Evolutionary conservation across 2,888 invertebrate genomes (phyloP).

Genomic region (Drosophila ustulata): DNA sequence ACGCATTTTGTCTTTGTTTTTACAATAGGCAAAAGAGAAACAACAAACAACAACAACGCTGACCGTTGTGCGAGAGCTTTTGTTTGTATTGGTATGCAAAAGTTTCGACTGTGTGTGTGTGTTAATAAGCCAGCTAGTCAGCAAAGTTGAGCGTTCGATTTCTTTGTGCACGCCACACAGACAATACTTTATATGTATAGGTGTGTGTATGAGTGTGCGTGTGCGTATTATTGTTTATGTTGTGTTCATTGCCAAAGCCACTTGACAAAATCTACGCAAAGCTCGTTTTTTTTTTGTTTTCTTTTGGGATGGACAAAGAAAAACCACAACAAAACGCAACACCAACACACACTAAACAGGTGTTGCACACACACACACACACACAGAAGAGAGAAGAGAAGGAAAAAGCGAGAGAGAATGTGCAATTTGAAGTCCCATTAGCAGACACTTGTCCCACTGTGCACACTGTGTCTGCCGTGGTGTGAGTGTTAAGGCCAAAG

Average conservation of each 20-base stretch:
- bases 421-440: constrained; percentile 30
- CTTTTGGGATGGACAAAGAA: constrained; percentile 56
- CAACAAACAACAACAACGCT: constrained; percentile 26
- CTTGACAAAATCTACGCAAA: constrained; percentile 70
- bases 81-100: constrained; percentile 17
- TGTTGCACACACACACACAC: constrained; percentile 43
- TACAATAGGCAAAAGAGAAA: constrained; percentile 51
- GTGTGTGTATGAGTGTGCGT: constrained; percentile 6
- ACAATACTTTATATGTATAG: constrained; percentile 22
- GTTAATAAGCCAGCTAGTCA: constrained; percentile 64
- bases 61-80: constrained; percentile 23
- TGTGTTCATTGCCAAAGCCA: constrained; percentile 73
- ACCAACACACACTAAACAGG: constrained; percentile 56
- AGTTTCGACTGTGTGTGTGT: constrained; percentile 48
- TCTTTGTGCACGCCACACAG: constrained; percentile 52
- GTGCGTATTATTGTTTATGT: constrained; percentile 66
- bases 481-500: not conserved
- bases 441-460: constrained; percentile 24
- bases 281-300: constrained; percentile 47
- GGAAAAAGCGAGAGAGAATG: not conserved
- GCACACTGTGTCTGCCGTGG: not conserved
- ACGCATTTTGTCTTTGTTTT: constrained; percentile 74
- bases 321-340: constrained; percentile 48
- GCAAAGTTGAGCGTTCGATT: constrained; percentile 49
- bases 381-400: not conserved